Conservation (phyloP, 2,113 vertebrate genomes). For the Megaleporinus macrocephalus region DNA sequence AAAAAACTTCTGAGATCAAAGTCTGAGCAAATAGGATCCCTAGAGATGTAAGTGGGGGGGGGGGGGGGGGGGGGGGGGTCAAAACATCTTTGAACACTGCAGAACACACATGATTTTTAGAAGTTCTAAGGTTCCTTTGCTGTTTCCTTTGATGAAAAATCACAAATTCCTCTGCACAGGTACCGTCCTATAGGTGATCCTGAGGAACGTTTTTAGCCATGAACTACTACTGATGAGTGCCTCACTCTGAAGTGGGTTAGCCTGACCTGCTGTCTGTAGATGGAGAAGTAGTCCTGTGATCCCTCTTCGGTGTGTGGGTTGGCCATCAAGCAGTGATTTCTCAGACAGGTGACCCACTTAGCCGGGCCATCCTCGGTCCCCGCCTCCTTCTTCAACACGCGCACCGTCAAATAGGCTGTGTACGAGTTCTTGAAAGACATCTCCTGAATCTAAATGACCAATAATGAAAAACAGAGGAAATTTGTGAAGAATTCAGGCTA, state of each 20-base stretch:
- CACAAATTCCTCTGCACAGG: background rate
- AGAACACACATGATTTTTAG: background rate
- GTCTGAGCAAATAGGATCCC: conserved; percentile 35
- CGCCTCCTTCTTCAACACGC: conserved; percentile 74
- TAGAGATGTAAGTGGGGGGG: conserved; percentile 41
- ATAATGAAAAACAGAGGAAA: background rate
- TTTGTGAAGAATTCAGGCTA: background rate
- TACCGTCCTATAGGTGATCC: background rate
- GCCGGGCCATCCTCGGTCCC: conserved; percentile 56
- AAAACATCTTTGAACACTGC: background rate
- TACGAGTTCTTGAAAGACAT: conserved; percentile 93
- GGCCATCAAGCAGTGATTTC: conserved; percentile 85
- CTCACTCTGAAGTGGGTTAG: background rate
- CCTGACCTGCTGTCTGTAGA: conserved; percentile 84
- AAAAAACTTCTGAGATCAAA: conserved; percentile 42
- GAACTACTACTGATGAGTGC: background rate
- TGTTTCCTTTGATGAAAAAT: background rate
- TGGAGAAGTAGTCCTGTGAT: conserved; percentile 88
- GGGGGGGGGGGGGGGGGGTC: conserved; percentile 23
- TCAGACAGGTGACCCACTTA: conserved; percentile 85
- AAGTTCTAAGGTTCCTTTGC: background rate
- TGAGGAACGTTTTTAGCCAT: background rate
- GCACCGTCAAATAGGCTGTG: conserved; percentile 87
- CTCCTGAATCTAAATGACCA: conserved; percentile 80
- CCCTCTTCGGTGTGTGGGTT: conserved; percentile 89